A percentile compares a stretch with the other conserved stretches of the same genome.
Evolutionary conservation across 2,113 vertebrate genomes (phyloP).

Genomic region (Chrysemys picta): DNA sequence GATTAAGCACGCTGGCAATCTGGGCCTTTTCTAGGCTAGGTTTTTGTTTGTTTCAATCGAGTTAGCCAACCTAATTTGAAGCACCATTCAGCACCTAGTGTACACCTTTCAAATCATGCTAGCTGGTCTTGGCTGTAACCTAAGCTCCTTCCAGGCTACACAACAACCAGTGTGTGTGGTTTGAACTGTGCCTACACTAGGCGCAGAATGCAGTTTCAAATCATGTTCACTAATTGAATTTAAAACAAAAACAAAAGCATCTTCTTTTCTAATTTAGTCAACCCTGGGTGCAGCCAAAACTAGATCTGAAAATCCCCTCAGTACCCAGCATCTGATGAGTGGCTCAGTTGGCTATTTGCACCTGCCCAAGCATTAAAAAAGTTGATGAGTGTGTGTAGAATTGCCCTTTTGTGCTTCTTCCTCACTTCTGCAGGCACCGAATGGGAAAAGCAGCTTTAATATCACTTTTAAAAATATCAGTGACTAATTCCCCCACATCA

Average conservation of each 20-base stretch:
- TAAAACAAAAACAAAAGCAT: conserved; percentile 20
- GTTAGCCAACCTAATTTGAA: background rate
- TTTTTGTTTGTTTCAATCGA: background rate
- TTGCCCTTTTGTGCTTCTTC: background rate
- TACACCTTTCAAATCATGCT: background rate
- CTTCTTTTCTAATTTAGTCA: background rate
- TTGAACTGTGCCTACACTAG: background rate
- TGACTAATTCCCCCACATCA: background rate
- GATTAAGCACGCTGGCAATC: background rate
- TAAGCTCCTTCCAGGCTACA: background rate
- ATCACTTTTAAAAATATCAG: background rate
- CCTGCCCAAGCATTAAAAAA: no score
- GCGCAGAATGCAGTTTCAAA: background rate
- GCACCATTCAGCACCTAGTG: background rate
- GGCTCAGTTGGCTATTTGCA: no score
- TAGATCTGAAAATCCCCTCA: background rate
- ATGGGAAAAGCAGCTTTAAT: background rate
- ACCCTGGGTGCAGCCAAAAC: background rate
- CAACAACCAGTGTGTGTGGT: background rate
- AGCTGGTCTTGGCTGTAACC: background rate
- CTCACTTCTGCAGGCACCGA: background rate
- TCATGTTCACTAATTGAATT: background rate
- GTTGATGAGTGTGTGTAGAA: background rate
- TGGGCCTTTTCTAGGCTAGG: background rate
- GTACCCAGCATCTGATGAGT: background rate